A percentile compares a stretch with the other conserved stretches of the same genome.
Conservation (phyloP, 2,888 invertebrate genomes). For the Drosophila pseudotakahashii region DNA sequence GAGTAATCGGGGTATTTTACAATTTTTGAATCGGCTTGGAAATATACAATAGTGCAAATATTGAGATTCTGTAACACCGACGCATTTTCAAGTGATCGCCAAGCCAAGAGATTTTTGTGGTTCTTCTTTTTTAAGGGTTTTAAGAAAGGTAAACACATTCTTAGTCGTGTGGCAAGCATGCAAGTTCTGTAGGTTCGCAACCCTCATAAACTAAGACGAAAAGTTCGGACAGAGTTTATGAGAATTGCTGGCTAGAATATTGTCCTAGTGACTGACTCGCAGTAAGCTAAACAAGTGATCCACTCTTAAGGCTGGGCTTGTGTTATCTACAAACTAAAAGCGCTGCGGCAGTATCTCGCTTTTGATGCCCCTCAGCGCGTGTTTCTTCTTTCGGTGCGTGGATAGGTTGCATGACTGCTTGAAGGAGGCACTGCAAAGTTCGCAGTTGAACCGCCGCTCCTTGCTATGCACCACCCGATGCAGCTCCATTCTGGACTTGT, state of each 20-base stretch:
- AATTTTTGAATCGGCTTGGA: neutral
- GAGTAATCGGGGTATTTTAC: neutral
- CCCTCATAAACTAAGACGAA: conserved; percentile 7
- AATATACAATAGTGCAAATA: neutral
- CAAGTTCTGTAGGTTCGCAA: neutral
- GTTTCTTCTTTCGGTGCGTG: conserved; percentile 82
- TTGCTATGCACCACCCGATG: conserved; percentile 82
- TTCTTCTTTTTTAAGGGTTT: neutral
- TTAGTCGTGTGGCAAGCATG: conserved; percentile 3
- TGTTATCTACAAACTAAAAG: conserved; percentile 48
- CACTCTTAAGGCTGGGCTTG: neutral
- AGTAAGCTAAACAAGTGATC: conserved; percentile 24
- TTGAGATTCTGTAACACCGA: neutral
- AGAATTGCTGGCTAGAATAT: conserved; percentile 9
- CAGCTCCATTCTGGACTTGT: conserved; percentile 81
- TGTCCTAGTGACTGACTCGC: conserved; percentile 3
- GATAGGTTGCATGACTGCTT: conserved; percentile 82
- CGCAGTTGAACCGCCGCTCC: conserved; percentile 81
- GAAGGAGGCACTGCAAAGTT: conserved; percentile 80
- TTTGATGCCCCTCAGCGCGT: conserved; percentile 77
- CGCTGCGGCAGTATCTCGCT: conserved; percentile 69
- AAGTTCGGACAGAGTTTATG: neutral
- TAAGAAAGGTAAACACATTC: neutral
- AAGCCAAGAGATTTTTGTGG: neutral
- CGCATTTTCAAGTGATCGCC: neutral